Base-by-base conservation (phyloP, 2,888 invertebrate genomes). In the Agrilus cyanescens region DNA sequence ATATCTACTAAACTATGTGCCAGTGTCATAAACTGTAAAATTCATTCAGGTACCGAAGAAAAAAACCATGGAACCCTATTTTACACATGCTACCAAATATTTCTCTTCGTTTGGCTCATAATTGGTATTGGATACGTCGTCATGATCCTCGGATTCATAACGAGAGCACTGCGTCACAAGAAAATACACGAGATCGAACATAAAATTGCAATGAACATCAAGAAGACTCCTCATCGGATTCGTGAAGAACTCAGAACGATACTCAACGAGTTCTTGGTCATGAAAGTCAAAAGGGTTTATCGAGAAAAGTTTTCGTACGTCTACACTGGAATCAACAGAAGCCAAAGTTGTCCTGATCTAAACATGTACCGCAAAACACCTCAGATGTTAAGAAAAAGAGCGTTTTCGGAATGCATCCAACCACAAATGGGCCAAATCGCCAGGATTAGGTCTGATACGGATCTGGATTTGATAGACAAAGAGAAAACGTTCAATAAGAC, bases 121-220 rank as follows among this genome's bases (percentile, higher is more conserved):
- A 89, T 90, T 57, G 91, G 93, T 0, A 73, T 93, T 48, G 91
- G 91, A 0, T 93, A 93, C 63, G 76, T 90, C 35, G 80, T 90
- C 16, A 93, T 93, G 91, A 78, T 89, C 36, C 76, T 89, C 53
- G 85, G 85, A 2, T 89, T 88, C 58, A 85, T 90, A 51, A 82
- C 86, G 1, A 75, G 79, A 45, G 85, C 81, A 4, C 74, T 85
- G 76, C 71, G 75, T 40, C 86, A 85, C 52, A 85, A 88, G 60
- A 73, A 78, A 53, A 73, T 89, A 41, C 75, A 77, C 31, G 72
- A 73, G 54, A 66, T 88, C 49, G 88, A 89, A 61, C 83, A 83
- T 55, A 82, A 84, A 60, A 69, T 89, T 41, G 81, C 85, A 1
- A 68, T 73, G 47, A 86, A 86, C 59, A 72, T 88, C 45, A 85